Base-by-base conservation (phyloP, 1,140 invertebrate species). In the Stegodyphus mimosarum region DNA sequence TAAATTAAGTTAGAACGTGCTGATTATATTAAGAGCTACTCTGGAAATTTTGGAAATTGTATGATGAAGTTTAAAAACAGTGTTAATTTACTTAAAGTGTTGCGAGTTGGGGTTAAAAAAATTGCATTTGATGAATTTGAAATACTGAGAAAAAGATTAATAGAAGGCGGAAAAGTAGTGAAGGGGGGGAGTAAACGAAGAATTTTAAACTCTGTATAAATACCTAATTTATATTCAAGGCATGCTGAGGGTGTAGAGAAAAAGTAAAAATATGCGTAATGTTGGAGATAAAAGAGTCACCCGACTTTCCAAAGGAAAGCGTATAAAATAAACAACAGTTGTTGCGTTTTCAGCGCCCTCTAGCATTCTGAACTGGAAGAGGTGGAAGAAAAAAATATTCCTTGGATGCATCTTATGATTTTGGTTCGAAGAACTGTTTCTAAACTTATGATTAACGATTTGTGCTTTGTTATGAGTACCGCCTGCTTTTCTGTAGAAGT, bases 381-480 rank as follows among this genome's bases (percentile, higher is more conserved):
- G 17, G 49, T n/a, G 64, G 15, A 52, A 78, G 52, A 11, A 52
- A 77, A 77, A 67, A 50, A 18, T 5, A 17, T 7, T 15, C 17
- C 66, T 15, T 55, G 18, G 67, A 77, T 51, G 60, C 67, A 53
- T 79, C 51, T 53, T 55, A 70, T 70, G 77, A 79, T 79, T 79
- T 70, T 50, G 7, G 18, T 52, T 53, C 13, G 51, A 51, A 70
- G 63, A 79, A 77, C 63, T 77, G 60, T 67, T 64, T 63, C 63
- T 72, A 77, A 77, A 55, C 60, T 79, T 55, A 79, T 79, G 77
- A 79, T 79, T 79, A 79, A 70, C 77, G 67, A 69, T 79, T 70
- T 70, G 51, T 33, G 18, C 77, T 79, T 79, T 55, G 49, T 70
- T 53, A n/a, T 7, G 7, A n/a, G 60, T 17, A 18, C 18, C 50